phyloP scores from a whole-genome alignment of 2,888 invertebrate species.

The Lomographa bimaculata region DNA sequence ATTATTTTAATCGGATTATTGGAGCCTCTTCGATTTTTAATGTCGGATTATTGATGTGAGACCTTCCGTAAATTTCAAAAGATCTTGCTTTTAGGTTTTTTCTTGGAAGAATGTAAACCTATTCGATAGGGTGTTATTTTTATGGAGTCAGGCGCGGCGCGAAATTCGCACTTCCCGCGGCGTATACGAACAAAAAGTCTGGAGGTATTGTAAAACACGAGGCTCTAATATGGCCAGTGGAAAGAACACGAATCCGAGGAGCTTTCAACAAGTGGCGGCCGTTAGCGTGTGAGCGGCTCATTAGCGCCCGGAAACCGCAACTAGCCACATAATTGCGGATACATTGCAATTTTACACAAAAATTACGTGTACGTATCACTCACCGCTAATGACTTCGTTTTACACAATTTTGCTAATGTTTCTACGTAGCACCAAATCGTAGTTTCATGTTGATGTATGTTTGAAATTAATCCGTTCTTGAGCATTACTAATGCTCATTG shows the following conservation, averaged over 20 bases:
- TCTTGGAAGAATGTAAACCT: too few species aligned
- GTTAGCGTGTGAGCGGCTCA: slow-evolving; percentile 41
- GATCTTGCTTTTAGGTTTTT: too few species aligned
- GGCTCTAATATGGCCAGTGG: slow-evolving; percentile 40
- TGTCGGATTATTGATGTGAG: slow-evolving; percentile 40
- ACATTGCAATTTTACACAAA: slow-evolving; percentile 37
- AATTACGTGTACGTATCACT: slow-evolving; percentile 29
- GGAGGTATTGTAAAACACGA: slow-evolving; percentile 55
- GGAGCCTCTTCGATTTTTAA: slow-evolving; percentile 49
- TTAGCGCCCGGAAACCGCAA: slow-evolving; percentile 45
- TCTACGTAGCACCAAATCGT: slow-evolving; percentile 7
- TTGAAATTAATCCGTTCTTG: not conserved
- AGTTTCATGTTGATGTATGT: not conserved
- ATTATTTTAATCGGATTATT: slow-evolving; percentile 60
- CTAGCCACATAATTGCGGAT: slow-evolving; percentile 37
- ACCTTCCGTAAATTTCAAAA: slow-evolving; percentile 35
- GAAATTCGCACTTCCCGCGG: slow-evolving; percentile 63
- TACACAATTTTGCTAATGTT: slow-evolving; percentile 22
- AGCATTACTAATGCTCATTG: not conserved
- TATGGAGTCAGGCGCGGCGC: slow-evolving; percentile 46
- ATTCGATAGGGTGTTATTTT: slow-evolving; percentile 45
- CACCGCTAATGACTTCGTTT: slow-evolving; percentile 28
- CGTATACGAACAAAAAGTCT: slow-evolving; percentile 50
- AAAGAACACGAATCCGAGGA: slow-evolving; percentile 47
- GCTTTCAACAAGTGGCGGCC: slow-evolving; percentile 40